Conservation (phyloP, 2,888 invertebrate species). For the Pelosia muscerda region DNA sequence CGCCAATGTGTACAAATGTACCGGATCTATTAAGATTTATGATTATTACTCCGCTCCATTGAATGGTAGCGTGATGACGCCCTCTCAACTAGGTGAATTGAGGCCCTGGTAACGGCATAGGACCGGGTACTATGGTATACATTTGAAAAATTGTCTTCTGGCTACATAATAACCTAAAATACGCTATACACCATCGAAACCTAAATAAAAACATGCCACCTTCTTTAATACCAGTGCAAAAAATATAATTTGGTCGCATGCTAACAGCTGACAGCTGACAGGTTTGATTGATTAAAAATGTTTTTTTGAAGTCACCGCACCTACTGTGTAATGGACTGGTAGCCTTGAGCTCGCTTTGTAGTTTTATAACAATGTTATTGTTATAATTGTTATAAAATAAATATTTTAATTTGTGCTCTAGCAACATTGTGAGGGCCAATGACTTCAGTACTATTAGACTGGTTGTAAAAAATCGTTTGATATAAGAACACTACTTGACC, state of each 20-base stretch:
- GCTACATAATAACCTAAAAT: not conserved
- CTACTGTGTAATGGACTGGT: not conserved
- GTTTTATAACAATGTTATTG: not conserved
- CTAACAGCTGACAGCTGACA: slow-evolving; percentile 35
- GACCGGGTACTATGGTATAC: no score
- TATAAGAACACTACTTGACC: no score
- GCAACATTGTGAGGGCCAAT: not conserved
- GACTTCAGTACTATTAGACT: not conserved
- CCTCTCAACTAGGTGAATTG: no score
- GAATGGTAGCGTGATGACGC: no score
- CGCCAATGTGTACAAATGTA: no score
- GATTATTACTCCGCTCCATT: no score
- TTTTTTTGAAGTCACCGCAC: not conserved
- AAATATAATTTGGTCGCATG: slow-evolving; percentile 18
- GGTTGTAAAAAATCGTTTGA: no score
- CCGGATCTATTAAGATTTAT: no score
- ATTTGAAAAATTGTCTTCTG: no score
- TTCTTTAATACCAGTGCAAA: not conserved
- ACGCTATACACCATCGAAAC: not conserved
- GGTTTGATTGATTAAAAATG: slow-evolving; percentile 28
- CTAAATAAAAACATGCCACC: not conserved
- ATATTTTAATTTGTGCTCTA: not conserved
- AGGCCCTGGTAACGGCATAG: no score
- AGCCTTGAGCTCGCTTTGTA: not conserved
- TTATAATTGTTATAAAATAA: not conserved